These are phyloP conservation scores for Sphaerophoria rueppellii DNA, from an alignment of 2,888 invertebrate species.

Conservation along the genomic window DNA sequence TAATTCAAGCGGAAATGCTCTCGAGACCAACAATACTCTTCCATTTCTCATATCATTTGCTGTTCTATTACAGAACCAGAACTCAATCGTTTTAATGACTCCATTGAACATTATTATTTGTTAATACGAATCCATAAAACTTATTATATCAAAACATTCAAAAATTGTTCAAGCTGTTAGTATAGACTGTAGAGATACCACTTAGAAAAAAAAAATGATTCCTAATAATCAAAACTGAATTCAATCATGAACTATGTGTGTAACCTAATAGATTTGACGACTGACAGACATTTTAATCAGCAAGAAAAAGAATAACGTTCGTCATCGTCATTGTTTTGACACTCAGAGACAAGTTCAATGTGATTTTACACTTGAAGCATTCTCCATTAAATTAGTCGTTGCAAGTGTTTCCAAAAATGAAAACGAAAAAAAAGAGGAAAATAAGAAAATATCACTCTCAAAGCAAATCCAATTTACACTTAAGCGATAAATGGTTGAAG, in stretches of 20 bases:
- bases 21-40: too few species aligned
- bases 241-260: conserved; percentile 27
- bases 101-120: too few species aligned
- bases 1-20: too few species aligned
- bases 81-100: too few species aligned
- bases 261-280: background rate
- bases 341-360: conserved; percentile 49
- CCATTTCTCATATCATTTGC: too few species aligned
- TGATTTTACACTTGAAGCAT: conserved; percentile 45
- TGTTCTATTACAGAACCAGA: too few species aligned
- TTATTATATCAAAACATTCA: conserved; percentile 43
- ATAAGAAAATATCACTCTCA: conserved; percentile 25
- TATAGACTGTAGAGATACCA: conserved; percentile 19
- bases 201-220: conserved; percentile 51
- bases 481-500: conserved; percentile 71
- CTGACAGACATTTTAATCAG: conserved; percentile 63
- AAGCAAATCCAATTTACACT: conserved; percentile 73
- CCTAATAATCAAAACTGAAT: conserved; percentile 3
- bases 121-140: conserved; percentile 34
- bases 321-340: conserved; percentile 12
- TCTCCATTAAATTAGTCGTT: conserved; percentile 28
- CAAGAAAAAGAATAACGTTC: conserved; percentile 18
- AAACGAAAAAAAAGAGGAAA: background rate
- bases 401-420: conserved; percentile 46
- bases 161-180: background rate